Evolutionary conservation across 2,113 vertebrate species (phyloP), one percentile per base, ranked within the genome.

Genomic region (Climacteris rufus): DNA sequence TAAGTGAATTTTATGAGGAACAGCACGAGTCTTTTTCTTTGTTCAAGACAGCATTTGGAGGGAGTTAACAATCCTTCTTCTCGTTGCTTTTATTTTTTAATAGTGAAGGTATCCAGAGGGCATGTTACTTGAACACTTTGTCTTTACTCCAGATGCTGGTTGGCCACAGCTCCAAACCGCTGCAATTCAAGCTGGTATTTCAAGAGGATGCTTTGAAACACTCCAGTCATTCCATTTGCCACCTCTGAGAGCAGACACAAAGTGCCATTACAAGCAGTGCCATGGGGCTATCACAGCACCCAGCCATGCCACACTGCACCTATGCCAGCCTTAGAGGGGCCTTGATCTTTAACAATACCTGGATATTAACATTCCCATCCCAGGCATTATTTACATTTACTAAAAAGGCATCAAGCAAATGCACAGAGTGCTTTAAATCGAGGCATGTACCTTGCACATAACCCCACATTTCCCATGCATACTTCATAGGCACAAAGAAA

Each of bases 31-130:
- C 76, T 57, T 68, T 94, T 79, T n/a, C 57, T 80, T 83, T 93
- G 60, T 81, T 91, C 78, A 45, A 94, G 78, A 12, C 42, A 45
- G 91, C 60, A 47, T 88, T 88, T 68, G 30, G n/a, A 90, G 66
- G 50, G 17, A 91, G 64, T 57, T 94, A 93, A 85, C 85, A 84
- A 90, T 82, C 65, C 27, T 88, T 83, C 74, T 88, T 83, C 50
- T n/a, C 13, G 4, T 5, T 49, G 82, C 87, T 91, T 97, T 92
- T 94, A 63, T 83, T 91, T 96, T 92, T 97, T 88, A 96, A 80
- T 74, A 71, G 61, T 70, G 60, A 95, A 96, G 78, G 81, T 92
- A 89, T 69, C 75, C 92, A 96, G 64, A 92, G 90, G 95, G 90
- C 87, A 94, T 0, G 2, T 59, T 63, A 81, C 83, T 89, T 6